Conservation (phyloP, 2,888 invertebrate genomes). For the Cosmia pyralina region DNA sequence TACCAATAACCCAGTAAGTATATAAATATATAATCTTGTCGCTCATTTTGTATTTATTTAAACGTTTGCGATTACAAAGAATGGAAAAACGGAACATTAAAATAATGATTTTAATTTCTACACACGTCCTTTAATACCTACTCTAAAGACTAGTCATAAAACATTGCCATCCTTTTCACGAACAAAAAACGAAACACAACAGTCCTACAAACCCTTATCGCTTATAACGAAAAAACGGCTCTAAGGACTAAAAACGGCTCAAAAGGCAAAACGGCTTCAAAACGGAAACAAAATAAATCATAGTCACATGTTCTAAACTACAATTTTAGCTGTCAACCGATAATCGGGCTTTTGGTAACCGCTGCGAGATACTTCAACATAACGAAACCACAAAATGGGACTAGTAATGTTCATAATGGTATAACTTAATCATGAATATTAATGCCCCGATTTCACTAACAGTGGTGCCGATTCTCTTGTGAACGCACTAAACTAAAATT, state of each 20-base stretch:
- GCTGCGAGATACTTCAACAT: conserved; percentile 35
- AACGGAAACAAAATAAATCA: conserved; percentile 42
- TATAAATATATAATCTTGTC: no score
- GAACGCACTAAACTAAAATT: no score
- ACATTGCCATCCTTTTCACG: background rate
- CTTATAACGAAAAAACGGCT: background rate
- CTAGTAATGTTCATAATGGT: conserved; percentile 40
- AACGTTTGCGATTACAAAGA: background rate
- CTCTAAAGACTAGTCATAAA: background rate
- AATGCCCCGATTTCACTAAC: background rate
- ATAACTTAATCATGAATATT: conserved; percentile 46
- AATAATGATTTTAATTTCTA: background rate
- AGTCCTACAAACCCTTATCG: background rate
- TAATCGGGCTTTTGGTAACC: conserved; percentile 39
- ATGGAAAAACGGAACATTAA: background rate
- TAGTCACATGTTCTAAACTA: conserved; percentile 39
- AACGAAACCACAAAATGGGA: conserved; percentile 49
- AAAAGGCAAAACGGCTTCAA: background rate
- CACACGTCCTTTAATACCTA: background rate
- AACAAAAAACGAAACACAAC: conserved; percentile 9
- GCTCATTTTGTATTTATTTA: no score
- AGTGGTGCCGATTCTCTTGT: no score
- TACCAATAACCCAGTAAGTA: no score
- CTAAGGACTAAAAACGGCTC: conserved; percentile 9
- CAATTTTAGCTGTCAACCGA: conserved; percentile 36